These are phyloP conservation scores for Drosophila aldrichi DNA, from an alignment of 2,888 invertebrate species.

Conservation along the genomic window DNA sequence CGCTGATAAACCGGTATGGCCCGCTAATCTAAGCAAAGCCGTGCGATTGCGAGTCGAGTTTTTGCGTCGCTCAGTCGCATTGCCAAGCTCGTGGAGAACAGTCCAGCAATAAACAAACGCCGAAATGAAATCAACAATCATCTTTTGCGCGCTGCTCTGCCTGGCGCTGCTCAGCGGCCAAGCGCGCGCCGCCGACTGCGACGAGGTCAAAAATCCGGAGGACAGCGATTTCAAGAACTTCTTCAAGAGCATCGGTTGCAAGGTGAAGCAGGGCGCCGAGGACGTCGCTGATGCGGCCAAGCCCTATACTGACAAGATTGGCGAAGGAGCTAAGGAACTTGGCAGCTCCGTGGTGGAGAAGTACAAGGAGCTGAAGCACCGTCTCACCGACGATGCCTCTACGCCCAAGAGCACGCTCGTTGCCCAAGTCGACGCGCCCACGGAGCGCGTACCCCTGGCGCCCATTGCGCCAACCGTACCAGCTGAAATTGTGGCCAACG, in stretches of 20 bases:
- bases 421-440: constrained; percentile 60
- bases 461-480: constrained; percentile 64
- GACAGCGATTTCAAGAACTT: constrained; percentile 76
- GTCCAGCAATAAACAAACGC: constrained; percentile 27
- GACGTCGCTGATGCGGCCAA: constrained; percentile 77
- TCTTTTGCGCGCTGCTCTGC: constrained; percentile 55
- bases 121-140: constrained; percentile 67
- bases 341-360: constrained; percentile 76
- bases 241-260: constrained; percentile 80
- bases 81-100: constrained; percentile 40
- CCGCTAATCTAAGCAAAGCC: constrained; percentile 18
- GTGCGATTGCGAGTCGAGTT: constrained; percentile 3
- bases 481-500: constrained; percentile 16
- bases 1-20: constrained; percentile 34
- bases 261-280: constrained; percentile 78
- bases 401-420: constrained; percentile 28
- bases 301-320: constrained; percentile 79
- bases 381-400: constrained; percentile 66
- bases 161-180: constrained; percentile 48
- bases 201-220: constrained; percentile 55
- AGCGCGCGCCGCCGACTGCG: constrained; percentile 67
- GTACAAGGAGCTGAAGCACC: constrained; percentile 82
- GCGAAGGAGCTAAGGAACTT: constrained; percentile 79
- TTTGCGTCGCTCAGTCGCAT: constrained; percentile 40
- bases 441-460: constrained; percentile 78